Conservation (phyloP, 2,797 vertebrate genomes). For the Numenius phaeopus region DNA sequence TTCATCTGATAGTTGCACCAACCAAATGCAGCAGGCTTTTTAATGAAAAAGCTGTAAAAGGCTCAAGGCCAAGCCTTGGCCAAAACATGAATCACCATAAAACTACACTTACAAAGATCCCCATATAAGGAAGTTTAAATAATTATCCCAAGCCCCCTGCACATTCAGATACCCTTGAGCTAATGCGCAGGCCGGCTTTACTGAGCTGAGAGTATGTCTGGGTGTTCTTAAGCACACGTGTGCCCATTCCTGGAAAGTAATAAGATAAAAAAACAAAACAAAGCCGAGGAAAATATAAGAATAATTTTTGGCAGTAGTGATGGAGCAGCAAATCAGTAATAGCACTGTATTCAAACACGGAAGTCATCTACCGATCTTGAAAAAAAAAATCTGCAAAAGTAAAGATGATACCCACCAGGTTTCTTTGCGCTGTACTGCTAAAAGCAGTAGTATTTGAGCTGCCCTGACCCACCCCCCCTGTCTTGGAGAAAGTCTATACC, state of each 20-base stretch:
- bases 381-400: not conserved
- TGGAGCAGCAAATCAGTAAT: not conserved
- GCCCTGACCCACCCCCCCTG: fast-evolving
- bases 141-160: not conserved
- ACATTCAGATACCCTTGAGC: not conserved
- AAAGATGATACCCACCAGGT: not conserved
- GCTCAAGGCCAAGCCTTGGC: not conserved
- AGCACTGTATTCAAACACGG: not conserved
- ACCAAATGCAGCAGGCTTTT: not conserved
- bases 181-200: not conserved
- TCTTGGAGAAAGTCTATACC: not conserved
- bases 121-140: conserved; percentile 56
- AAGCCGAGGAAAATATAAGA: not conserved
- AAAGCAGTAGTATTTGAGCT: not conserved
- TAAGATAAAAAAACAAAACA: not conserved
- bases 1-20: not conserved
- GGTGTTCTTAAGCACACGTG: fast-evolving
- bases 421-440: not conserved
- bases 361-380: not conserved
- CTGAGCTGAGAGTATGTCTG: not conserved
- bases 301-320: not conserved
- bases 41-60: not conserved
- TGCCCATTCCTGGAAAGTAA: not conserved
- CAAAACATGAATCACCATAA: conserved; percentile 47
- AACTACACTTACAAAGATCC: conserved; percentile 16